Evolutionary conservation across 2,888 invertebrate species (phyloP), one percentile per base, ranked within the genome.

Genomic region (Pseudococcus longispinus): DNA sequence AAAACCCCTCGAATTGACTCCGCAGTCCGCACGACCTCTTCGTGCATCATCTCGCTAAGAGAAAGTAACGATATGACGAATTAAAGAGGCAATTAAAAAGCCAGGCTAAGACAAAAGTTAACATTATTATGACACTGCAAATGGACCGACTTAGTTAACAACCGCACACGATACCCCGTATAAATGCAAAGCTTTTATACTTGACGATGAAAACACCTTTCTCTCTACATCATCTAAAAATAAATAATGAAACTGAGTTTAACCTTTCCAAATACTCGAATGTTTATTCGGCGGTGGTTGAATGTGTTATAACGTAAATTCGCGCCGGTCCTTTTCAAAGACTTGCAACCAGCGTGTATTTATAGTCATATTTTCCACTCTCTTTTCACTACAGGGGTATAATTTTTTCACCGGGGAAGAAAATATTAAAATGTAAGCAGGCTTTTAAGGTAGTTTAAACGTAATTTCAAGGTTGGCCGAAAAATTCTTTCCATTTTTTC

Each of bases 271-370:
- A 70, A 70, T 70, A 29, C 70, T 70, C 70, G 29, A 70, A 70
- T 29, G 29, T 70, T 70, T 70, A 70, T 70, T 70, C 29, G 70
- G 70, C 70, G 70, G 70, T 70, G 70, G 70, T 70, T 70, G 70
- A 70, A 70, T 18, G 29, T 18, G 29, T 70, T 29, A 18, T 70
- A 32, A 29, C 70, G 70, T 18, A 32, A 70, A 70, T 70, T 70
- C 29, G 26, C 29, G 70, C 37, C 37, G 37, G 37, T 70, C 29
- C 70, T 29, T 70, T 70, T 70, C 15, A 70, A 70, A 70, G 70
- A 70, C 37, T 9, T 37, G 29, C 32, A 70, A 70, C 29, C 11
- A 32, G 29, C 32, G 29, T 37, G 37, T 29, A 18, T 70, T 70
- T 29, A 9, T 23, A 11, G 51, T 60, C 5, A 60, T 23, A 60